Conservation (phyloP, 2,113 vertebrate genomes). For the Brachypteracias leptosomus region DNA sequence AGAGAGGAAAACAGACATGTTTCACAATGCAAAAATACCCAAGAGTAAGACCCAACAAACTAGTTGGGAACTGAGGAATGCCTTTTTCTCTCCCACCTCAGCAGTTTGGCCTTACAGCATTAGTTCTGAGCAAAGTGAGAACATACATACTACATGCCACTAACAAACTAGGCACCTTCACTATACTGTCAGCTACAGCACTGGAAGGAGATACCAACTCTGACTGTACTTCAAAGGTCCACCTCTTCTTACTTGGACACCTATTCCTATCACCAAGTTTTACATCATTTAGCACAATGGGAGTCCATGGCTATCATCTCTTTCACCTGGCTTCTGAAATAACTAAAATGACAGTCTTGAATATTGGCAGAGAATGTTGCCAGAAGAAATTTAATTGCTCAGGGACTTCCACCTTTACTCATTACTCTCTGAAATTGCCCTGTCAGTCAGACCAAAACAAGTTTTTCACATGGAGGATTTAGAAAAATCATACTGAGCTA, state of each 20-base stretch:
- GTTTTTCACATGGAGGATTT: neutral
- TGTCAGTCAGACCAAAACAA: constrained; percentile 23
- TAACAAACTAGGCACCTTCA: neutral
- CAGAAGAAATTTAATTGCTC: constrained; percentile 16
- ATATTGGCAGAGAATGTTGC: neutral
- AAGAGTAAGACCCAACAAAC: neutral
- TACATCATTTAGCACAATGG: neutral
- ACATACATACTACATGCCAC: neutral
- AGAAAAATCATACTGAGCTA: neutral
- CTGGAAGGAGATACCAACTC: neutral
- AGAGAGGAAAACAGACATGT: neutral
- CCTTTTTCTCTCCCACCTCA: neutral
- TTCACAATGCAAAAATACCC: neutral
- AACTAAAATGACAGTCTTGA: constrained; percentile 5
- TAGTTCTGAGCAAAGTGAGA: neutral
- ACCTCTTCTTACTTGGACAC: neutral
- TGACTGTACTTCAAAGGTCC: neutral
- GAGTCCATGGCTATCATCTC: neutral
- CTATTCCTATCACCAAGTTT: neutral
- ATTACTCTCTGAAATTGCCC: neutral
- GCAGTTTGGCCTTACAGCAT: neutral
- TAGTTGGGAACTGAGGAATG: neutral
- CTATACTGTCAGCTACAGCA: neutral
- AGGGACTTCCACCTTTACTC: neutral
- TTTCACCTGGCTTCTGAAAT: neutral